Conservation (phyloP, 2,113 vertebrate genomes). For the Callipepla squamata region DNA sequence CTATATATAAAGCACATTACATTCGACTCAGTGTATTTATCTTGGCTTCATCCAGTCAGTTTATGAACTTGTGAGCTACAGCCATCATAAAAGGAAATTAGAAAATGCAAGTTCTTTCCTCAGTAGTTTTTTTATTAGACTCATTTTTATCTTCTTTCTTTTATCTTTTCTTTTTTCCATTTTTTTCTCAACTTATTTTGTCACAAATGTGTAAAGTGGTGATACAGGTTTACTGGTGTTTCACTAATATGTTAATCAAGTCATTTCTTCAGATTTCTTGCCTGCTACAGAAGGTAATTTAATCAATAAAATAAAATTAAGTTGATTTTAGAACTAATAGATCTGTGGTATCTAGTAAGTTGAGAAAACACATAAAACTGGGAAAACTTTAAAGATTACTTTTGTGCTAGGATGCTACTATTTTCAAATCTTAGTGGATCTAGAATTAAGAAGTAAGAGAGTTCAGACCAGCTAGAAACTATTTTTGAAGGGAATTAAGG, state of each 20-base stretch:
- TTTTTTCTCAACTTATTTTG: background rate
- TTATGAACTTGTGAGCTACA: background rate
- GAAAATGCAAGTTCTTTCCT: background rate
- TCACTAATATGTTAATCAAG: background rate
- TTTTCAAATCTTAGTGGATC: background rate
- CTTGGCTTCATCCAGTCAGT: background rate
- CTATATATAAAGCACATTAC: background rate
- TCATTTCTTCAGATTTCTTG: background rate
- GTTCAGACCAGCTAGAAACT: background rate
- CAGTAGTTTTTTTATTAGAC: background rate
- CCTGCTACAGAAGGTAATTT: background rate
- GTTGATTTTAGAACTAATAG: background rate
- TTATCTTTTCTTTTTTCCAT: rapidly evolving
- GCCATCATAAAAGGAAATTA: background rate
- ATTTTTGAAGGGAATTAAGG: conserved; percentile 31
- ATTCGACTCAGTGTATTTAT: background rate
- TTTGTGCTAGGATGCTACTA: background rate
- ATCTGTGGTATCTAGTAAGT: background rate
- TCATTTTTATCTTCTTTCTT: rapidly evolving
- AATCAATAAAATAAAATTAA: background rate
- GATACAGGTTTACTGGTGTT: background rate
- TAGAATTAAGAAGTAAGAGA: background rate
- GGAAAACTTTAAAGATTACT: background rate
- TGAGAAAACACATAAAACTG: background rate
- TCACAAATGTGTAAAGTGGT: background rate